These are phyloP conservation scores for Actias luna DNA, from an alignment of 2,888 invertebrate genomes.

Conservation along the genomic window DNA sequence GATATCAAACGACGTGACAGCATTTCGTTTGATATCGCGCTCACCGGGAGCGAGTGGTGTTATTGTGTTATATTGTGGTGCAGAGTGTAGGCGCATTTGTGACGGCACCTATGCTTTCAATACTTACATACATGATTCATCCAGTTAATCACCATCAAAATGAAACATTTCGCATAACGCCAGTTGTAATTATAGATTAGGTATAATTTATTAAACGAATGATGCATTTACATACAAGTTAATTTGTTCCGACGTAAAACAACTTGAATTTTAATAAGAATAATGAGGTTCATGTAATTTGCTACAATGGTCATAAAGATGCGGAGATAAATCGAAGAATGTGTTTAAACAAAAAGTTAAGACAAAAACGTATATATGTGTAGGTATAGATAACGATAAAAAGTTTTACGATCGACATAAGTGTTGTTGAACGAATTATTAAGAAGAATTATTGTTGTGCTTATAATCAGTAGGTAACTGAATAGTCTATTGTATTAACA, in stretches of 20 bases:
- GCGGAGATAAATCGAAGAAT: neutral
- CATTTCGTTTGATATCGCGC: constrained; percentile 1
- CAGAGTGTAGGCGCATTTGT: neutral
- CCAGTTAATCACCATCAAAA: neutral
- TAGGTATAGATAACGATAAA: neutral
- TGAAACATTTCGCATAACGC: neutral
- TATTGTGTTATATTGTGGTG: neutral
- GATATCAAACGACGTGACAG: neutral
- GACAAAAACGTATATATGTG: neutral
- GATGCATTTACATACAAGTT: constrained; percentile 18
- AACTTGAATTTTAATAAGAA: constrained; percentile 7
- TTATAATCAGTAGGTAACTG: neutral
- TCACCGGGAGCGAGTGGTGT: neutral
- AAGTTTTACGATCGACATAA: neutral
- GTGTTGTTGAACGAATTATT: neutral
- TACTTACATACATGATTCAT: neutral
- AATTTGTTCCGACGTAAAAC: constrained; percentile 14
- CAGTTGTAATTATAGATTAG: constrained; percentile 5
- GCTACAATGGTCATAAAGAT: neutral
- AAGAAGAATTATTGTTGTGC: neutral
- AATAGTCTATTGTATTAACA: neutral
- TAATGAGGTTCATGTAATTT: constrained; percentile 12
- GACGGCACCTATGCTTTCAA: neutral
- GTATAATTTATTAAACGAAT: constrained; percentile 16
- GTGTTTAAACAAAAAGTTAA: constrained; percentile 1